Percentiles rank a stretch among this genome's conserved stretches.
Evolutionary conservation across 2,888 invertebrate species (phyloP).

Genomic region (Chymomyza fuscimana): DNA sequence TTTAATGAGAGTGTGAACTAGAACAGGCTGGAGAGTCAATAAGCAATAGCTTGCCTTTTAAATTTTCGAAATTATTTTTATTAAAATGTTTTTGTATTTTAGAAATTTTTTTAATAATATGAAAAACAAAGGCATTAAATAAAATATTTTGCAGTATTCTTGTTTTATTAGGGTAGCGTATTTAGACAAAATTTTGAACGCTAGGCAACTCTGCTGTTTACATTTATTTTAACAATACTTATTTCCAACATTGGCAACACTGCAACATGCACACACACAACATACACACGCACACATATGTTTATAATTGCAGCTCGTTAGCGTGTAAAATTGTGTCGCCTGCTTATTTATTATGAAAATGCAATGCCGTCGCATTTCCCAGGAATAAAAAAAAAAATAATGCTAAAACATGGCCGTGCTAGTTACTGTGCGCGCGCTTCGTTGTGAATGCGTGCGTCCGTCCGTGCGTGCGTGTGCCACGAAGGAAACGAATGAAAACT

Average conservation of each 20-base stretch:
- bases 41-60: too few species aligned
- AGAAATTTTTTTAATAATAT: too few species aligned
- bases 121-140: too few species aligned
- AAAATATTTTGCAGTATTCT: too few species aligned
- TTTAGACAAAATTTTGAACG: background rate
- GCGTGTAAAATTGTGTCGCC: constrained; percentile 49
- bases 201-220: constrained; percentile 54
- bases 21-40: too few species aligned
- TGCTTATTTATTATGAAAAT: constrained; percentile 44
- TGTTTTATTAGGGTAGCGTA: too few species aligned
- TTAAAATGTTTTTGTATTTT: too few species aligned
- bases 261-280: constrained; percentile 8
- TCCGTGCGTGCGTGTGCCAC: constrained; percentile 40
- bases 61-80: too few species aligned
- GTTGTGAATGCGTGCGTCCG: constrained; percentile 24
- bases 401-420: background rate
- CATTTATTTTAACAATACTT: constrained; percentile 28
- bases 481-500: constrained; percentile 68
- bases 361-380: constrained; percentile 21
- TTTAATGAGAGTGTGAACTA: too few species aligned
- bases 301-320: constrained; percentile 29
- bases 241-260: constrained; percentile 37
- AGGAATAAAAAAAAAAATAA: background rate
- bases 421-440: constrained; percentile 15
- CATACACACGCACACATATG: background rate